Conservation (phyloP, 2,113 vertebrate genomes). For the Thunnus thynnus region DNA sequence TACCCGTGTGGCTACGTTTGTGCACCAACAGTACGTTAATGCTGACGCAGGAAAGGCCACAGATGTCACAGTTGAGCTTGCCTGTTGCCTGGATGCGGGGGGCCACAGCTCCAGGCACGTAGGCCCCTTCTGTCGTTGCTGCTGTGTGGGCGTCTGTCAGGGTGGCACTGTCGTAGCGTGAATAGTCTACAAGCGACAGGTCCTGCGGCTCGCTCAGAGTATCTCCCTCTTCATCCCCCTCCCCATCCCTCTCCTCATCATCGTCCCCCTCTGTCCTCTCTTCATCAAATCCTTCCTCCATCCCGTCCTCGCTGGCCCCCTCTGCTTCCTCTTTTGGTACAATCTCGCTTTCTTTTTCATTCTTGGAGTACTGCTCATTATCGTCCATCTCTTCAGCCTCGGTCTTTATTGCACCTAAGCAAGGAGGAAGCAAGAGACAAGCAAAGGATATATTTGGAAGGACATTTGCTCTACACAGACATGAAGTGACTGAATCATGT, state of each 20-base stretch:
- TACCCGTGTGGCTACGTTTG: conserved; percentile 96
- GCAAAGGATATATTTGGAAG: conserved; percentile 18
- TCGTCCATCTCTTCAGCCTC: conserved; percentile 79
- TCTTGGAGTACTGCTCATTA: conserved; percentile 76
- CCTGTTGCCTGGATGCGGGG: conserved; percentile 83
- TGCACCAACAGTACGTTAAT: conserved; percentile 97
- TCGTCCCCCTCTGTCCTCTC: conserved; percentile 84
- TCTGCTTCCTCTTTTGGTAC: conserved; percentile 62
- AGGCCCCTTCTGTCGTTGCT: conserved; percentile 61
- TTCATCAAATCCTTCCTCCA: conserved; percentile 82
- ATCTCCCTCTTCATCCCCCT: conserved; percentile 80
- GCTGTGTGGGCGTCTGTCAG: conserved; percentile 83
- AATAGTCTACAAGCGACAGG: conserved; percentile 84
- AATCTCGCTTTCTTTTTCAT: conserved; percentile 67
- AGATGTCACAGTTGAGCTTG: conserved; percentile 94
- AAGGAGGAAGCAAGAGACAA: conserved; percentile 57
- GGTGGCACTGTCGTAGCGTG: conserved; percentile 84
- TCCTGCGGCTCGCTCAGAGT: conserved; percentile 81
- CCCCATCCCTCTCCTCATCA: conserved; percentile 72
- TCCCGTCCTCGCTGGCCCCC: conserved; percentile 63
- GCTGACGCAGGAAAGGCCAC: conserved; percentile 94
- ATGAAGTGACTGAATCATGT: neutral
- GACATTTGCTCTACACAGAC: neutral
- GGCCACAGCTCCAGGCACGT: conserved; percentile 51
- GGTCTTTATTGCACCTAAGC: conserved; percentile 70